Base-by-base conservation (phyloP, 1,140 invertebrate species). In the Proales similis region DNA sequence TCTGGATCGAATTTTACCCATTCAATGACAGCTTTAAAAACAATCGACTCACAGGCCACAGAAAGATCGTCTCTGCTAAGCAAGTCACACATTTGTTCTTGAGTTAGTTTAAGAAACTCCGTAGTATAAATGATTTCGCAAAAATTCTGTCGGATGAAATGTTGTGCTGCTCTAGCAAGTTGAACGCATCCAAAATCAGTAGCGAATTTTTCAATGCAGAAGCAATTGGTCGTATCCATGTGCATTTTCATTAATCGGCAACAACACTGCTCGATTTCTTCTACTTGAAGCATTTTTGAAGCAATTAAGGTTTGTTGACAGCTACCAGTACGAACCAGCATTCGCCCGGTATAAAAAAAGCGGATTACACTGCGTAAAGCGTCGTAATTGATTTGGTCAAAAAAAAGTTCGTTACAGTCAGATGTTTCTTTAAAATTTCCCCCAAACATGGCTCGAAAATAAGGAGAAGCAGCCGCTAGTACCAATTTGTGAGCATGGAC, bases 261-360 rank as follows among this genome's bases (percentile, higher is more conserved):
- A 77, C 88, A 92, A 0, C 87, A 87, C 67, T 90, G 85, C 66
- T 90, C 88, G 22, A 92, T 86, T 79, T 88, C 86, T 63, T 81
- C 82, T 68, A 89, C 85, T 83, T 91, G 88, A 72, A 91, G 87
- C 88, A 92, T 92, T 14, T 87, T 90, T 22, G 89, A 88, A 26
- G 88, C 88, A 3, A 88, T 86, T 66, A 93, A 78, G 22, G 92
- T 76, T 65, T 87, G 85, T 73, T 88, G 92, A 4, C 92, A 88
- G 19, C 87, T 90, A 63, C 85, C 82, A 78, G 91, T 87, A n/a
- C 86, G 89, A 17, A 91, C 84, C 51, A 83, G 79, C 63, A 91
- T 86, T 72, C 86, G 84, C 39, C 87, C 87, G 7, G 87, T 89
- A 72, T 92, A 92, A 81, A 90, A 89, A 71, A 91, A 92, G 72